phyloP scores from a whole-genome alignment of 2,888 invertebrate species.

The Drosophila subquinaria region DNA sequence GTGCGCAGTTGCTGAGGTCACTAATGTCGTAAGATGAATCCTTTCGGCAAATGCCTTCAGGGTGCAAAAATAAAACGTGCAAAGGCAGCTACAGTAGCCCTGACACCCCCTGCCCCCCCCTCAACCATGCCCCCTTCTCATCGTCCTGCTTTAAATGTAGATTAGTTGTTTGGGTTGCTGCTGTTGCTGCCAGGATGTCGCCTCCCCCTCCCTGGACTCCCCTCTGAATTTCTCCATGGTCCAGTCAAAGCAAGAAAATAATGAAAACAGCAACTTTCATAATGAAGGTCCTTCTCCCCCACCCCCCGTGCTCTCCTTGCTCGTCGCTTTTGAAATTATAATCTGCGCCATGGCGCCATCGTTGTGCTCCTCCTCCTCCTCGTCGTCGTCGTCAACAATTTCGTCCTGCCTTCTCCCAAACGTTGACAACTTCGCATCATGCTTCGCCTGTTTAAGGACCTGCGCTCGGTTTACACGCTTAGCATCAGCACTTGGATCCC shows the following conservation, averaged over 20 bases:
- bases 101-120: background rate
- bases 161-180: constrained; percentile 71
- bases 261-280: constrained; percentile 83
- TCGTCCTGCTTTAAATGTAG: constrained; percentile 70
- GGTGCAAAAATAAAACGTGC: constrained; percentile 81
- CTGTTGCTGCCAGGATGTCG: constrained; percentile 43
- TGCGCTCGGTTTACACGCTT: constrained; percentile 68
- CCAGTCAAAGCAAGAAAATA: constrained; percentile 72
- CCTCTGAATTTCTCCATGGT: background rate
- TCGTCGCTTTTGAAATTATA: constrained; percentile 82
- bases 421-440: constrained; percentile 48
- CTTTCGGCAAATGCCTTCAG: constrained; percentile 80
- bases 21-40: constrained; percentile 83
- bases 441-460: constrained; percentile 72
- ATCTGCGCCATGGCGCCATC: constrained; percentile 74
- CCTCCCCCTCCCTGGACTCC: constrained; percentile 18
- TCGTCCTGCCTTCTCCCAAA: constrained; percentile 33
- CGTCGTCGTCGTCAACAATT: constrained; percentile 42
- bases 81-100: constrained; percentile 22
- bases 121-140: background rate
- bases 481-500: constrained; percentile 55
- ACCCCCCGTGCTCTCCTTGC: constrained; percentile 34
- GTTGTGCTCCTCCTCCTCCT: constrained; percentile 21
- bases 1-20: constrained; percentile 82
- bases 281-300: constrained; percentile 72